Evolutionary conservation across 2,113 vertebrate genomes (phyloP), one percentile per base, ranked within the genome.

Genomic region (Dromaius novaehollandiae): DNA sequence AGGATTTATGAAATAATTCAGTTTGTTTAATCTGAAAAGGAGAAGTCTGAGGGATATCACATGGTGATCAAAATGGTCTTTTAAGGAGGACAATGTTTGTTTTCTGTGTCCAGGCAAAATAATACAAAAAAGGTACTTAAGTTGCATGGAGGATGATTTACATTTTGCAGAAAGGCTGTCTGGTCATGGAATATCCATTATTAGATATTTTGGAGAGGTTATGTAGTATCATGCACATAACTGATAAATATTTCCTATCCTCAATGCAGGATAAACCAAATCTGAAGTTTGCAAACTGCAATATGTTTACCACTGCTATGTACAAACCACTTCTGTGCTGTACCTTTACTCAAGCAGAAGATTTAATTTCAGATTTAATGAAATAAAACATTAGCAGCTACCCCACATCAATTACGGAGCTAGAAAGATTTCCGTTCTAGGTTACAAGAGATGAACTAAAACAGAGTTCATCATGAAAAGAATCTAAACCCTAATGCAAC

Each of bases 401-500:
- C 38, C 38, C 6, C 38, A 38, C 36, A 7, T 74, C 38, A 71
- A 0, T 63, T 74, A 63, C 19, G 58, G 65, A 89, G 19, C 20
- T 38, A 10, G 36, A 56, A 77, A 76, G 2, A 32, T 18, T 46
- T 1, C 15, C 13, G 15, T 68, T 63, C 6, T 22, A n/a, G 11
- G 10, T 51, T 51, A 12, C 2, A 26, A 38, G 21, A 82, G 26
- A 40, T 15, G 4, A 76, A 11, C 36, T 74, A 46, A 40, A 81
- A 42, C 7, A 32, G 50, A 60, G 6, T 63, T 70, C 61, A 83
- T 25, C 7, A 26, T 20, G 25, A 28, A 75, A 76, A 21, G 21
- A 81, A 53, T 64, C 0, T 3, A 12, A 82, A 16, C 3, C 1
- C 2, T 51, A 26, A 7, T 32, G 6, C 28, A 18, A 55, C 17